Evolutionary conservation across 2,113 vertebrate genomes (phyloP), one percentile per base, ranked within the genome.

Genomic region (Noctilio leporinus): DNA sequence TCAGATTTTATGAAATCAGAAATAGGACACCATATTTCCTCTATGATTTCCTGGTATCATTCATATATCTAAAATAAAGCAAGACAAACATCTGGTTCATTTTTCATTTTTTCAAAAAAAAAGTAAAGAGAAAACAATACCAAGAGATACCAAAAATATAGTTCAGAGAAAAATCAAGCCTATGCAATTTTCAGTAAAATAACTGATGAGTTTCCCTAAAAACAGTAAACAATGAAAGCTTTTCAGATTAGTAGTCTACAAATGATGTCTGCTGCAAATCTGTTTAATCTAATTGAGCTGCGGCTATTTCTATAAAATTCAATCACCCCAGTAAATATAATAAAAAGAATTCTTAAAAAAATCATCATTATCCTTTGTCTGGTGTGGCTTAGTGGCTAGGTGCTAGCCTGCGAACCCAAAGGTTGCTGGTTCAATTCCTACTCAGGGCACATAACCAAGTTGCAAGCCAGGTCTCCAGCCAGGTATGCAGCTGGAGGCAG

Each of bases 171-270:
- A 91, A 73, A 73, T 47, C 59, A 78, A 88, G 33, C 19, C 12
- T 35, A 76, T 89, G 62, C 35, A 92, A 82, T 57, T 95, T 92
- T 89, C 53, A 77, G 76, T 67, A 89, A 51, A 87, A 53, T 51
- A 91, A 77, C 15, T 59, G 24, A 76, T n/a, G 12, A 85, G 43
- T 35, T 89, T 70, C 40, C 76, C 69, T 70, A 86, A 70, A 26
- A 70, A 72, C 17, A 80, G 30, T 70, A 86, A 72, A 86, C 45
- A 93, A 93, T 64, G 35, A 65, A 86, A 92, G 49, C n/a, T 82
- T 94, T 94, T 82, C 43, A 53, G n/a, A 86, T 38, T 59, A 84
- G 62, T 57, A 62, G 30, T 20, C 57, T 85, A 19, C 28, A 12
- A n/a, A 40, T 70, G 38, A 85, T 62, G 11, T 78, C 10, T 69